A percentile compares a stretch with the other conserved stretches of the same genome.
These are phyloP conservation scores for Adelosebastes latens DNA, from an alignment of 2,797 vertebrate genomes.

Conservation along the genomic window DNA sequence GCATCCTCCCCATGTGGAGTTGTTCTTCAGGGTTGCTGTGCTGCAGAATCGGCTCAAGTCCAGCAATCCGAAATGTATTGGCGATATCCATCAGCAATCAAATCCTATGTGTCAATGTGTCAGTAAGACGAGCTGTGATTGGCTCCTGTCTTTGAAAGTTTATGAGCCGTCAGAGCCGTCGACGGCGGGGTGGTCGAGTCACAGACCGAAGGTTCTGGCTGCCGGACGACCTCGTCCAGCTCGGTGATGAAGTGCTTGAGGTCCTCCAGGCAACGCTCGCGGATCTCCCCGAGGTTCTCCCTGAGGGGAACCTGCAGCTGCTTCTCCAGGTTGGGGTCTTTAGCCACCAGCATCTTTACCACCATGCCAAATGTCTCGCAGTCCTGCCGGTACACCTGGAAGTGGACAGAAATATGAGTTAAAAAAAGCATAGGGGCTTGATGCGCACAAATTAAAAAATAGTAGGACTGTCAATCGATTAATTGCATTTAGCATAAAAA, in stretches of 20 bases:
- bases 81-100: constrained; percentile 3
- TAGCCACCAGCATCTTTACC: constrained; percentile 97
- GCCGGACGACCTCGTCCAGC: constrained; percentile 76
- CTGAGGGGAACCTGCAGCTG: constrained; percentile 92
- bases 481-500: too few relatives aligned
- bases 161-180: constrained; percentile 35
- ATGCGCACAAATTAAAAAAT: neutral
- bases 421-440: neutral
- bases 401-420: neutral
- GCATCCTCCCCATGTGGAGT: neutral
- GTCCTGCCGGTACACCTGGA: constrained; percentile 94
- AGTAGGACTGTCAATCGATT: too few relatives aligned
- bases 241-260: constrained; percentile 91
- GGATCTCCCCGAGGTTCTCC: constrained; percentile 96
- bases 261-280: constrained; percentile 94
- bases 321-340: constrained; percentile 94
- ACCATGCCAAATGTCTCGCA: constrained; percentile 98
- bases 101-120: constrained; percentile 6
- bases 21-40: constrained; percentile 18
- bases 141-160: constrained; percentile 62
- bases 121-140: constrained; percentile 61
- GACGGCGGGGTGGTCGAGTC: constrained; percentile 52
- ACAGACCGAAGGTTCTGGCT: constrained; percentile 64
- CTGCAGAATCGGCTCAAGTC: constrained; percentile 17
- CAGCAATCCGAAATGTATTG: constrained; percentile 18